Evolutionary conservation across 2,888 invertebrate genomes (phyloP).

Genomic region (Lagria hirta): DNA sequence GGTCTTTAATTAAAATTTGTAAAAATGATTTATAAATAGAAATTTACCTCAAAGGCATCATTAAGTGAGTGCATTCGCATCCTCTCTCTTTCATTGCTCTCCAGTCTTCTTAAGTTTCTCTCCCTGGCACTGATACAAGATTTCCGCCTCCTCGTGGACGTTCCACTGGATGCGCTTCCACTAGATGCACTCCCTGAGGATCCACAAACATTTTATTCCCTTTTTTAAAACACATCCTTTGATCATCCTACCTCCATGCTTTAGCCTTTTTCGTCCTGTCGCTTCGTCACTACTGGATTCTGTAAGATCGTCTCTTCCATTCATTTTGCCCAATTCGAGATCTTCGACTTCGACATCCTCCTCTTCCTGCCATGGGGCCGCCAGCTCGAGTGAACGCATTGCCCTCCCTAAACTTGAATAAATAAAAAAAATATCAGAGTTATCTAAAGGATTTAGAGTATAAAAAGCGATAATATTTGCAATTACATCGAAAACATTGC

Average conservation of each 20-base stretch:
- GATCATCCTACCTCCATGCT: conserved; percentile 49
- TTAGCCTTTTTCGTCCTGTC: conserved; percentile 50
- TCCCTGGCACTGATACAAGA: conserved; percentile 67
- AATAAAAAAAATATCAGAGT: conserved; percentile 2
- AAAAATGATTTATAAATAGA: conserved; percentile 10
- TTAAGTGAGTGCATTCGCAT: conserved; percentile 80
- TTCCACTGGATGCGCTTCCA: conserved; percentile 52
- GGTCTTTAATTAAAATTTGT: background rate
- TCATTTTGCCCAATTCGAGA: conserved; percentile 45
- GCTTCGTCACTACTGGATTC: conserved; percentile 53
- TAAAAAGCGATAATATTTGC: background rate
- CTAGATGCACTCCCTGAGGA: conserved; percentile 51
- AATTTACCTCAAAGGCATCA: conserved; percentile 71
- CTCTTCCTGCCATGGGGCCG: conserved; percentile 53
- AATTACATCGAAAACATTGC: conserved; percentile 3
- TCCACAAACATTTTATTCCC: conserved; percentile 1
- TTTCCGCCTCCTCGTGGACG: conserved; percentile 57
- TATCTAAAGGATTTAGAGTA: background rate
- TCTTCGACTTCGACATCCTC: conserved; percentile 55
- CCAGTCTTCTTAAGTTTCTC: conserved; percentile 70
- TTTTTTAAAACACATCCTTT: conserved; percentile 4
- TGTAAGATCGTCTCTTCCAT: conserved; percentile 46
- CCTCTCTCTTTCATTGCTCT: conserved; percentile 77
- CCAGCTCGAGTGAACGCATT: conserved; percentile 53
- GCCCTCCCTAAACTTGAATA: conserved; percentile 25